Conservation (phyloP, 2,888 invertebrate species). For the Troides helena region DNA sequence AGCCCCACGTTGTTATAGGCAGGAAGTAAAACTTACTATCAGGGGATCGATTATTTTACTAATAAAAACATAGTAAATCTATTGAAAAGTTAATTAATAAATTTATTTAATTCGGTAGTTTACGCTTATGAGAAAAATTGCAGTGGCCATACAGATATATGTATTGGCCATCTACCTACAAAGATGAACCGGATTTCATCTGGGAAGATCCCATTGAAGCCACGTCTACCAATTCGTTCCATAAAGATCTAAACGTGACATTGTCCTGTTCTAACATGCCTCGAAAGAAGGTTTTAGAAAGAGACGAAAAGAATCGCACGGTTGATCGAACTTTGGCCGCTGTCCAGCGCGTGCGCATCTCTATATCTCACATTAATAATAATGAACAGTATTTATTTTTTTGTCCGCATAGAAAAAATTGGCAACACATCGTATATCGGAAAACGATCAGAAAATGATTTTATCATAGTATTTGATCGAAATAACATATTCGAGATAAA, state of each 20-base stretch:
- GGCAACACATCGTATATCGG: not conserved
- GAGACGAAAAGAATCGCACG: conserved; percentile 55
- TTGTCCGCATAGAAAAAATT: not conserved
- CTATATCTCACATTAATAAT: conserved; percentile 31
- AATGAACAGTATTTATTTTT: not conserved
- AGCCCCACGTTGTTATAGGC: too few relatives aligned
- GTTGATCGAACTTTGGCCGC: conserved; percentile 69
- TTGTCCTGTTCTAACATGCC: conserved; percentile 47
- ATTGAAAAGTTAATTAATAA: not conserved
- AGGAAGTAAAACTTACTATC: too few relatives aligned
- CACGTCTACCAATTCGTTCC: conserved; percentile 62
- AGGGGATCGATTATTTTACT: too few relatives aligned
- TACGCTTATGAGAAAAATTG: not conserved
- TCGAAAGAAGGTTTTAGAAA: conserved; percentile 37
- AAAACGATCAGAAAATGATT: not conserved
- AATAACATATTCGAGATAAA: conserved; percentile 54
- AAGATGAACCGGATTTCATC: conserved; percentile 59
- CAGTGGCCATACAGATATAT: not conserved
- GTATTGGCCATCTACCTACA: conserved; percentile 62
- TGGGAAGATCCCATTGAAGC: conserved; percentile 68
- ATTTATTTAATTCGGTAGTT: not conserved
- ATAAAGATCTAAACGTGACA: conserved; percentile 57
- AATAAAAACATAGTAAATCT: too few relatives aligned
- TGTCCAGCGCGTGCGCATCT: conserved; percentile 64
- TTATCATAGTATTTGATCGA: conserved; percentile 38